Conservation (phyloP, 2,113 vertebrate species). For the Malaclemys terrapin region DNA sequence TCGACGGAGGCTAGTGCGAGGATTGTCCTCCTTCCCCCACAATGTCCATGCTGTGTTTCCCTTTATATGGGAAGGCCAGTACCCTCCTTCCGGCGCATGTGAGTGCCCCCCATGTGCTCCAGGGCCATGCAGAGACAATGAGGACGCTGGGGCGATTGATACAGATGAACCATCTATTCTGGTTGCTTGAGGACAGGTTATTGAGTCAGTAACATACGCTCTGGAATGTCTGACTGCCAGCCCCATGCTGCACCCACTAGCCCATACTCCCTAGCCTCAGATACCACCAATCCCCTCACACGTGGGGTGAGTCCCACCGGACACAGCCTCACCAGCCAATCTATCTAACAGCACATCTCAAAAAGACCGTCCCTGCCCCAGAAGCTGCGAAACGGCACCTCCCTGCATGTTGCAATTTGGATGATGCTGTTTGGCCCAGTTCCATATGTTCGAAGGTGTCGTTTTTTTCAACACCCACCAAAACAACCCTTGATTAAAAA, state of each 20-base stretch:
- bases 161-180: background rate
- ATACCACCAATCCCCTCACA: background rate
- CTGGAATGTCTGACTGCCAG: background rate
- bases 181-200: background rate
- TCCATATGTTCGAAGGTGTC: background rate
- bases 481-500: background rate
- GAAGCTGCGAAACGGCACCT: background rate
- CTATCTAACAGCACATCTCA: background rate
- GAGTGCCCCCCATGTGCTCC: background rate
- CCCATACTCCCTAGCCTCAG: background rate
- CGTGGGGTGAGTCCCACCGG: background rate
- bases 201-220: background rate
- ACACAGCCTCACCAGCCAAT: background rate
- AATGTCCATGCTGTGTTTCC: background rate
- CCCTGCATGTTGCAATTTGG: background rate
- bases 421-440: background rate
- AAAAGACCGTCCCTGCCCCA: background rate
- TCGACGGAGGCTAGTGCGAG: background rate
- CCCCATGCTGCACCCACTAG: background rate
- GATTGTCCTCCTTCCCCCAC: background rate
- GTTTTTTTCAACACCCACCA: background rate
- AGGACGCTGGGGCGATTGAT: background rate
- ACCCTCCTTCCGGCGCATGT: background rate
- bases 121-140: background rate
- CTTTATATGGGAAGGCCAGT: background rate